Percentiles rank a stretch among this genome's conserved stretches.
Evolutionary conservation across 1,140 invertebrate genomes (phyloP).

Genomic region (Linepithema humile): DNA sequence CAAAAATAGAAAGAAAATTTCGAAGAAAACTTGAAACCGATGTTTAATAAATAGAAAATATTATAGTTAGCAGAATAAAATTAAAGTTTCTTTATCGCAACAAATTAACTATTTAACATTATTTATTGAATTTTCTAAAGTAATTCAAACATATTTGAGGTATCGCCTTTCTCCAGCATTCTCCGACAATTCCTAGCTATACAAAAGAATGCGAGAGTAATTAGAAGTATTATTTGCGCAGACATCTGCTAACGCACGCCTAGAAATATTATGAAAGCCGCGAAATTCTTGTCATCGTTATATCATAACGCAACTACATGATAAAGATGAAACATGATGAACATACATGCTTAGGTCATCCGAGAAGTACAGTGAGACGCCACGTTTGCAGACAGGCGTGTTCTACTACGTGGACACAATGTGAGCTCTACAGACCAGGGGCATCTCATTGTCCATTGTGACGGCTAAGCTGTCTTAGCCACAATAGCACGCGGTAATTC

Average conservation of each 20-base stretch:
- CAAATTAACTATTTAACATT: background rate
- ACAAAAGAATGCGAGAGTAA: background rate
- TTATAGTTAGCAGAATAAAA: background rate
- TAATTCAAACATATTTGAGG: background rate
- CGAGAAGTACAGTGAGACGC: conserved; percentile 40
- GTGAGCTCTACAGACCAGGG: conserved; percentile 47
- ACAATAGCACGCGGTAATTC: conserved; percentile 63
- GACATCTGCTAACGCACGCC: background rate
- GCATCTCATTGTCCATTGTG: conserved; percentile 59
- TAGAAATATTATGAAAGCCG: conserved; percentile 28
- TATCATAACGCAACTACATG: conserved; percentile 18
- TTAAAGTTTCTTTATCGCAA: background rate
- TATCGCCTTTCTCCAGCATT: background rate
- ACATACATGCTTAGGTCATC: conserved; percentile 52
- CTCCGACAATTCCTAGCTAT: background rate
- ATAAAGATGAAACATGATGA: conserved; percentile 43
- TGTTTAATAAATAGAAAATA: background rate
- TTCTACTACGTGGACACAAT: conserved; percentile 47
- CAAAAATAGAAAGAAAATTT: background rate
- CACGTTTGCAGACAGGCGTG: conserved; percentile 42
- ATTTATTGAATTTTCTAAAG: background rate
- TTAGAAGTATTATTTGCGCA: background rate
- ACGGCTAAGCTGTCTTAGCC: conserved; percentile 55
- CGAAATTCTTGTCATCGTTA: conserved; percentile 30
- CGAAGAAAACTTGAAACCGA: background rate